These are phyloP conservation scores for Eupristina koningsbergeri DNA, from an alignment of 1,140 invertebrate species.

Conservation along the genomic window DNA sequence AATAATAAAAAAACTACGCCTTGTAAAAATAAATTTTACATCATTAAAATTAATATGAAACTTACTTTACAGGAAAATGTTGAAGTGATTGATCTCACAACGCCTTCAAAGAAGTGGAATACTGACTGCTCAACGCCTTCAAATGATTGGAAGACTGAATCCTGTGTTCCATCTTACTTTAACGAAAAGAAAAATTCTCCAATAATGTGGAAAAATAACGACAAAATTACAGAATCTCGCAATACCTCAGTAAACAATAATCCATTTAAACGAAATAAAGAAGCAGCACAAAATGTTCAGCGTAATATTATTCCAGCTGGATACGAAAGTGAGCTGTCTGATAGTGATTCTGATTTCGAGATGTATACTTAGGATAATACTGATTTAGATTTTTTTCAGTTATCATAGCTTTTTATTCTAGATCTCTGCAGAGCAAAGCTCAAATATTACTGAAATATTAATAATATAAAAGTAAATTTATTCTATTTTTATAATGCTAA, in stretches of 20 bases:
- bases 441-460: neutral
- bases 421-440: neutral
- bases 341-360: conserved; percentile 45
- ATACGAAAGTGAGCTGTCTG: conserved; percentile 51
- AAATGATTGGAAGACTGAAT: neutral
- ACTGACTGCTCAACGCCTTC: neutral
- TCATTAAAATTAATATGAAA: neutral
- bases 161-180: conserved; percentile 16
- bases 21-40: too few relatives aligned
- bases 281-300: too few relatives aligned
- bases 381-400: neutral
- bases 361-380: neutral
- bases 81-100: conserved; percentile 56
- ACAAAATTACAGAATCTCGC: neutral
- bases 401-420: neutral
- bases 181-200: conserved; percentile 38
- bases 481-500: neutral
- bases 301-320: conserved; percentile 51
- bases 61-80: neutral
- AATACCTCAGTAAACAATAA: too few relatives aligned
- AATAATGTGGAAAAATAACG: neutral
- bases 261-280: conserved; percentile 4
- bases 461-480: neutral
- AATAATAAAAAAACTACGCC: too few relatives aligned
- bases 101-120: conserved; percentile 37